phyloP scores from a whole-genome alignment of 2,888 invertebrate species.

The Parapristionchus giblindavisi region DNA sequence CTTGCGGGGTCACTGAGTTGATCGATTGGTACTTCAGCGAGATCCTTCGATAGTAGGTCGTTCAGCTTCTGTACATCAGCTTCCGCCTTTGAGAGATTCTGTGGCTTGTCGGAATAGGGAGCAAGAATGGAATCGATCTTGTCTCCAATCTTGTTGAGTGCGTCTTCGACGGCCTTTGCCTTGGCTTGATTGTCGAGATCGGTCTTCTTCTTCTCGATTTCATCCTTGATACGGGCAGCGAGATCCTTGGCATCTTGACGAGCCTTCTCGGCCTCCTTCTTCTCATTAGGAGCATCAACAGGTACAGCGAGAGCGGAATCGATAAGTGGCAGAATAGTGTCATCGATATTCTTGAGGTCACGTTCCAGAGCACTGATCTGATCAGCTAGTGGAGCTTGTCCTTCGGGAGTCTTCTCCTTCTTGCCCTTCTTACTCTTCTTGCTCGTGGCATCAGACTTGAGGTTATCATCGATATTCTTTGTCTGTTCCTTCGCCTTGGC shows the following conservation, averaged over 20 bases:
- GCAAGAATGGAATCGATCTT: slow-evolving; percentile 46
- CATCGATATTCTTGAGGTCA: slow-evolving; percentile 32
- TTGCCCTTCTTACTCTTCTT: slow-evolving; percentile 41
- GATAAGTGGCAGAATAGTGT: slow-evolving; percentile 7
- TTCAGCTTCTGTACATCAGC: slow-evolving; percentile 25
- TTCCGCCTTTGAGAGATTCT: slow-evolving; percentile 20
- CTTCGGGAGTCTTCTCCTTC: slow-evolving; percentile 42
- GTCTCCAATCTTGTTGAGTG: slow-evolving; percentile 30
- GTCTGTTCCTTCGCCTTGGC: slow-evolving; percentile 18
- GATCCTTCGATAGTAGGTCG: slow-evolving; percentile 13
- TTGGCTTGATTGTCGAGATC: slow-evolving; percentile 38
- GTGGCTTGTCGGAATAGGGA: slow-evolving; percentile 45
- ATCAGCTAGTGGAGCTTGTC: slow-evolving; percentile 43
- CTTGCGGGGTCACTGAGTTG: slow-evolving; percentile 12
- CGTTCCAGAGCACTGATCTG: slow-evolving; percentile 43
- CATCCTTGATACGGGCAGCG: slow-evolving; percentile 42
- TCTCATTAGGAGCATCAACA: slow-evolving; percentile 27
- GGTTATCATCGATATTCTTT: slow-evolving; percentile 23
- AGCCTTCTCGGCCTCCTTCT: slow-evolving; percentile 33
- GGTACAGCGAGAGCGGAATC: slow-evolving; percentile 27
- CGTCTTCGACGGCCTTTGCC: slow-evolving; percentile 17
- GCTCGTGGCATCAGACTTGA: slow-evolving; percentile 36
- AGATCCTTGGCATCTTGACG: slow-evolving; percentile 30
- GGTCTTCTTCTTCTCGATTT: slow-evolving; percentile 42
- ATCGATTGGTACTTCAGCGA: slow-evolving; percentile 19